These are phyloP conservation scores for Pseudolaguvia tuberculata DNA, from an alignment of 2,113 vertebrate species.

Conservation along the genomic window DNA sequence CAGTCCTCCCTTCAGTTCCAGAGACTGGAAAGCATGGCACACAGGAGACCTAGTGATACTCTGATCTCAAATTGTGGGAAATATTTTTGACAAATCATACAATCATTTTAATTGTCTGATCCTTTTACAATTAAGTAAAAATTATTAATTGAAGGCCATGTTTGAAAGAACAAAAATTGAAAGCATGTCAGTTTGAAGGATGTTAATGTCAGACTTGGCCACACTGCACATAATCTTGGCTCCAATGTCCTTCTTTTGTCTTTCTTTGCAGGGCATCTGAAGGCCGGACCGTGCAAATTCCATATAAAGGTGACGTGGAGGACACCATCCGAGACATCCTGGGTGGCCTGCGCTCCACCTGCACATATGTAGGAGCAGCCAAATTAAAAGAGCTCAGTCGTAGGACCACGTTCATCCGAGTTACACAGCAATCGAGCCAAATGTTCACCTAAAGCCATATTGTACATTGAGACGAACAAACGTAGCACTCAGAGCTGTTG, in stretches of 20 bases:
- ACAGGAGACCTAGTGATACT: neutral
- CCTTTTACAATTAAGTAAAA: neutral
- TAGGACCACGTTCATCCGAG: slow-evolving; percentile 92
- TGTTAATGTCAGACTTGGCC: neutral
- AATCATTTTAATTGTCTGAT: neutral
- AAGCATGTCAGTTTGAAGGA: neutral
- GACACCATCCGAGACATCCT: slow-evolving; percentile 88
- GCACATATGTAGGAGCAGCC: slow-evolving; percentile 95
- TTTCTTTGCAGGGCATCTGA: slow-evolving; percentile 56
- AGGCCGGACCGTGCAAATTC: slow-evolving; percentile 89
- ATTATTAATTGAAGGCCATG: neutral
- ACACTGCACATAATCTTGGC: neutral
- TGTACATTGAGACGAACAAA: neutral
- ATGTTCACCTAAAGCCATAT: slow-evolving; percentile 74
- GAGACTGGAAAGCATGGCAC: no score
- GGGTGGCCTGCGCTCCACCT: slow-evolving; percentile 91
- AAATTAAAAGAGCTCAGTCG: slow-evolving; percentile 95
- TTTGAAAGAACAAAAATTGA: neutral
- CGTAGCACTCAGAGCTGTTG: neutral
- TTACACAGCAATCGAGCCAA: slow-evolving; percentile 91
- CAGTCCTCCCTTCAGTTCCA: no score
- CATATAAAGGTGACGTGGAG: slow-evolving; percentile 86
- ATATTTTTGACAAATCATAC: neutral
- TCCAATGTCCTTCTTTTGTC: neutral
- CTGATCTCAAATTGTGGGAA: neutral